phyloP scores from a whole-genome alignment of 2,797 vertebrate genomes.

The Trachops cirrhosus region DNA sequence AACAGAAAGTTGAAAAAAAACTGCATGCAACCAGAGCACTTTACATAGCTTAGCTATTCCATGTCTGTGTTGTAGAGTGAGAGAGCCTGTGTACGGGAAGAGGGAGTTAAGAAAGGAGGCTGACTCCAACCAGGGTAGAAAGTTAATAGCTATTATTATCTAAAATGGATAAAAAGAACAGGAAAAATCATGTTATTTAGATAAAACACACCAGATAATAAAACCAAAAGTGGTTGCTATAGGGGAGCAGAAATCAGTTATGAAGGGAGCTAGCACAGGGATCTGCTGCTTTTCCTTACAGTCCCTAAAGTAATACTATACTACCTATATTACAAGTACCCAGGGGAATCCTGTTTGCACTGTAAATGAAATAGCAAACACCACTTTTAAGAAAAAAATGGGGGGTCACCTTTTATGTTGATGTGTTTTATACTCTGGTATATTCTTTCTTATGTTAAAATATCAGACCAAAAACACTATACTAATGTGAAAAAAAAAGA shows the following conservation, averaged over 20 bases:
- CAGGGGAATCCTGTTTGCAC: background rate
- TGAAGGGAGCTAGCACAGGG: background rate
- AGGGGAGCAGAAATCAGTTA: background rate
- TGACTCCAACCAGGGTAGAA: background rate
- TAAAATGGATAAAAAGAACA: constrained; percentile 14
- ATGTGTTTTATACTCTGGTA: background rate
- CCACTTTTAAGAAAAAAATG: background rate
- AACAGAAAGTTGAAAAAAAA: background rate
- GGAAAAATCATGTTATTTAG: background rate
- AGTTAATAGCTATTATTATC: background rate
- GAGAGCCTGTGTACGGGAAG: background rate
- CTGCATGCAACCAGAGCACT: background rate
- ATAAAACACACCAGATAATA: constrained; percentile 21
- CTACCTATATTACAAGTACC: background rate
- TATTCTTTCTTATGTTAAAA: background rate
- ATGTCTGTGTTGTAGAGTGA: background rate
- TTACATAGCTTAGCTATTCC: background rate
- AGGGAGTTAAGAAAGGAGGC: background rate
- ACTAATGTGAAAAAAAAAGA: background rate
- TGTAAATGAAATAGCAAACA: constrained; percentile 27
- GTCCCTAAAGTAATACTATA: background rate
- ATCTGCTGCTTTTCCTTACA: background rate
- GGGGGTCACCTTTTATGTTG: background rate
- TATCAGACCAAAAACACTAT: background rate
- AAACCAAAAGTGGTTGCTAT: background rate